Percentiles rank a stretch among this genome's conserved stretches.
phyloP scores from a whole-genome alignment of 2,888 invertebrate species.

The Mamestra brassicae region DNA sequence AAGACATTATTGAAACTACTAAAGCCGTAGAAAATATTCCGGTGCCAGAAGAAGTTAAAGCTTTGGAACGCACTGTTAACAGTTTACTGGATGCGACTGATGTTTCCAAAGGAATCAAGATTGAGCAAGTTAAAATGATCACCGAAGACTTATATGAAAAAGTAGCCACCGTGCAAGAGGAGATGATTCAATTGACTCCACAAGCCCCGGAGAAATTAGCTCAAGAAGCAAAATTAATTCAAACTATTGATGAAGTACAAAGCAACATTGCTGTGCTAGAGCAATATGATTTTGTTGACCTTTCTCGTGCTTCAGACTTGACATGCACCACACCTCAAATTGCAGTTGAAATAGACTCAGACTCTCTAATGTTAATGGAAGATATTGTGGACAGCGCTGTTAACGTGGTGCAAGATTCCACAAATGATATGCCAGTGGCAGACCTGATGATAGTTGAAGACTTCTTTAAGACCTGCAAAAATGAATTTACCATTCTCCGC shows the following conservation, averaged over 20 bases:
- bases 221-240: constrained; percentile 80
- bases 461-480: constrained; percentile 80
- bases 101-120: constrained; percentile 75
- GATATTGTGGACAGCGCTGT: constrained; percentile 79
- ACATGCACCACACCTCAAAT: constrained; percentile 73
- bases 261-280: constrained; percentile 82
- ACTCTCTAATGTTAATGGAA: constrained; percentile 77
- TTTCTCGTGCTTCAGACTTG: constrained; percentile 80
- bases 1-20: constrained; percentile 72
- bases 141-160: constrained; percentile 81
- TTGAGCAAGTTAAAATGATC: constrained; percentile 77
- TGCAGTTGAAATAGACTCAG: constrained; percentile 77
- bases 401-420: constrained; percentile 76
- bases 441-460: constrained; percentile 80
- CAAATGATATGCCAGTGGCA: constrained; percentile 72
- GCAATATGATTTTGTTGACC: constrained; percentile 82
- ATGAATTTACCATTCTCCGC: constrained; percentile 79
- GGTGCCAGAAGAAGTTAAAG: constrained; percentile 64
- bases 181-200: constrained; percentile 78
- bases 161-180: constrained; percentile 79
- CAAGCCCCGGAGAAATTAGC: constrained; percentile 70
- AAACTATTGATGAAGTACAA: constrained; percentile 81
- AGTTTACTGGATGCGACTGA: constrained; percentile 78
- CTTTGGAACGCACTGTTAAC: constrained; percentile 73
- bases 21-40: constrained; percentile 49